Percentiles rank a stretch among this genome's conserved stretches.
These are phyloP conservation scores for Pangasius macronema DNA, from an alignment of 2,797 vertebrate genomes.

Conservation along the genomic window DNA sequence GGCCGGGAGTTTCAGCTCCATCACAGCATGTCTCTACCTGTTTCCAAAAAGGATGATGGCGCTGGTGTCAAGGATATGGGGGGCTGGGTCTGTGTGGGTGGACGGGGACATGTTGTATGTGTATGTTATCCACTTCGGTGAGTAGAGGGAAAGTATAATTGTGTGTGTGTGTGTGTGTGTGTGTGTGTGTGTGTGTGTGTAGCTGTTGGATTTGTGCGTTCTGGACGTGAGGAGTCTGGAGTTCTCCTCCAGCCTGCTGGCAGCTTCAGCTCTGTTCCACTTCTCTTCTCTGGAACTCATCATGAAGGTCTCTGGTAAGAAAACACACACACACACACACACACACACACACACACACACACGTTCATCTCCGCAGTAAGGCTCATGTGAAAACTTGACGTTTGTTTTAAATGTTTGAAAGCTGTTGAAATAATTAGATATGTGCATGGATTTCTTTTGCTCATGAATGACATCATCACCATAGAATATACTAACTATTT, in stretches of 20 bases:
- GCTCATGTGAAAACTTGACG: not conserved
- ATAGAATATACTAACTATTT: not conserved
- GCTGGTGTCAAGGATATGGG: not conserved
- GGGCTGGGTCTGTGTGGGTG: not conserved
- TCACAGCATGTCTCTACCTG: not conserved
- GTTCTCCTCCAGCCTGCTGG: slow-evolving; percentile 86
- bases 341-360: slow-evolving; percentile 6
- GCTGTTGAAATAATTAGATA: not conserved
- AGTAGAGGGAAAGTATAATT: not conserved
- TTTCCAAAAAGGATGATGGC: not conserved
- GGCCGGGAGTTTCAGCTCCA: not conserved
- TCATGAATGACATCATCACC: not conserved
- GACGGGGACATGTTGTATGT: too few relatives aligned
- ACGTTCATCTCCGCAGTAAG: not conserved
- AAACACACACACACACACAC: not conserved
- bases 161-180: not conserved
- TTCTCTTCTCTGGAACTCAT: slow-evolving; percentile 91
- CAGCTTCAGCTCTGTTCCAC: slow-evolving; percentile 93
- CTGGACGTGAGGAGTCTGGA: slow-evolving; percentile 89
- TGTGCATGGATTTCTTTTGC: not conserved
- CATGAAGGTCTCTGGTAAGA: slow-evolving; percentile 89
- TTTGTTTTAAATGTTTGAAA: too few relatives aligned
- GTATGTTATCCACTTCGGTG: too few relatives aligned
- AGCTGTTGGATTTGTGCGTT: slow-evolving; percentile 92
- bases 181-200: not conserved